These are phyloP conservation scores for Merops nubicus DNA, from an alignment of 2,113 vertebrate genomes.

Conservation along the genomic window DNA sequence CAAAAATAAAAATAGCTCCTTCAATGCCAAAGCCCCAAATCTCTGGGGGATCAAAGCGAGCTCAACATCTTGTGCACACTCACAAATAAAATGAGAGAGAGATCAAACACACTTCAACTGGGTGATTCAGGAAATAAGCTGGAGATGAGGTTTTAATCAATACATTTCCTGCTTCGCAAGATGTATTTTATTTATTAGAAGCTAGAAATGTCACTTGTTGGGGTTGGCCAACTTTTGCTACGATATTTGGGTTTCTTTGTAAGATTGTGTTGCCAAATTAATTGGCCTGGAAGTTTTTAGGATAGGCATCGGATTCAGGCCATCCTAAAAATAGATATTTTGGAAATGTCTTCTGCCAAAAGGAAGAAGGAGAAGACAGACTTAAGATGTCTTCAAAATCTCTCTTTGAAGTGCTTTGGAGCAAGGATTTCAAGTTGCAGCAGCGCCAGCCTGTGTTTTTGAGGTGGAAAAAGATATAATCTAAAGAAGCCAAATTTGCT, in stretches of 20 bases:
- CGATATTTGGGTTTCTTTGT: neutral
- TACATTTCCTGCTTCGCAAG: neutral
- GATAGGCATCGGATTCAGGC: accelerated
- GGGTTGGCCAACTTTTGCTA: neutral
- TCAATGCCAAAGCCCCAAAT: neutral
- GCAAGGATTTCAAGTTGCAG: neutral
- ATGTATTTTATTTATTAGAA: neutral
- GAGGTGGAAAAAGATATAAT: conserved; percentile 2
- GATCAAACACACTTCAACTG: neutral
- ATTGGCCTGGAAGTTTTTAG: neutral
- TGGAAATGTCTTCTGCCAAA: neutral
- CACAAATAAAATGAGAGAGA: neutral
- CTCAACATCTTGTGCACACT: neutral
- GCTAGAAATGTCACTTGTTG: neutral
- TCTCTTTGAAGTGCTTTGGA: conserved; percentile 35
- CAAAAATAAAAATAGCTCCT: neutral
- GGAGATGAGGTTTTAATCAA: conserved; percentile 23
- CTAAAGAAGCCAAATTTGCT: neutral
- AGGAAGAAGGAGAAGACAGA: neutral
- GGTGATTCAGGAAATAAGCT: neutral
- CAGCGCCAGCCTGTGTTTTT: conserved; percentile 30
- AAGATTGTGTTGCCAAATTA: neutral
- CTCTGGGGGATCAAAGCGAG: neutral
- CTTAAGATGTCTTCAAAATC: neutral
- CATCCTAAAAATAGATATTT: neutral